Evolutionary conservation across 2,113 vertebrate genomes (phyloP), one percentile per base, ranked within the genome.

Genomic region (Boulengeromyrus knoepffleri): DNA sequence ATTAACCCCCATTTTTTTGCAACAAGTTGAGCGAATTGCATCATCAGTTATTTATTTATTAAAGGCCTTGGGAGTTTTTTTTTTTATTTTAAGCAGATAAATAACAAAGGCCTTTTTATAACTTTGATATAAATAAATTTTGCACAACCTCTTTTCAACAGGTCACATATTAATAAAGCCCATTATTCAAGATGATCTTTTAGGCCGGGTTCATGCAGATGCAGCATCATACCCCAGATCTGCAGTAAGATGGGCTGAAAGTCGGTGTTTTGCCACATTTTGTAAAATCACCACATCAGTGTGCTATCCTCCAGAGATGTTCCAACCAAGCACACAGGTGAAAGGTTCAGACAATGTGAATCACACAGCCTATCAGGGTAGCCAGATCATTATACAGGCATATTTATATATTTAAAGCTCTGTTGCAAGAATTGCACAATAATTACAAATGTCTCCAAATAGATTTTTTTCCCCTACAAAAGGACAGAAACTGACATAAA

Each of bases 11-110:
- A 17, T 10, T 52, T 74, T 80, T 42, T 39, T 80, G 49, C 49
- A 53, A 88, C 24, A n/a, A 45, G 4, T 88, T 58, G 12, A 62
- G 52, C 56, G 92, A 90, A 91, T 92, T 92, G 93, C 91, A 91
- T 92, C 92, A 93, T 94, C 90, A 93, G 94, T 94, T 92, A 94
- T 93, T 89, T 90, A 93, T 90, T 74, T 70, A 91, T 93, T 89
- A 93, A 89, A 93, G 91, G 91, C 92, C 91, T 91, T 93, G 93
- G 92, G 90, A 89, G 90, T 21, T 31, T 36, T n/a, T 50, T 0
- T 56, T 87, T 87, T 66, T 10, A 66, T 27, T 66, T 39, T 31
- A 31, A 39, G 31, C 49, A 19, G 50, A 87, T 53, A 24, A 85
- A 52, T 49, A 88, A 66, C 39, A 45, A 88, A 66, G 56, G 19